Evolutionary conservation across 2,113 vertebrate species (phyloP).

Genomic region (Tinamus guttatus): DNA sequence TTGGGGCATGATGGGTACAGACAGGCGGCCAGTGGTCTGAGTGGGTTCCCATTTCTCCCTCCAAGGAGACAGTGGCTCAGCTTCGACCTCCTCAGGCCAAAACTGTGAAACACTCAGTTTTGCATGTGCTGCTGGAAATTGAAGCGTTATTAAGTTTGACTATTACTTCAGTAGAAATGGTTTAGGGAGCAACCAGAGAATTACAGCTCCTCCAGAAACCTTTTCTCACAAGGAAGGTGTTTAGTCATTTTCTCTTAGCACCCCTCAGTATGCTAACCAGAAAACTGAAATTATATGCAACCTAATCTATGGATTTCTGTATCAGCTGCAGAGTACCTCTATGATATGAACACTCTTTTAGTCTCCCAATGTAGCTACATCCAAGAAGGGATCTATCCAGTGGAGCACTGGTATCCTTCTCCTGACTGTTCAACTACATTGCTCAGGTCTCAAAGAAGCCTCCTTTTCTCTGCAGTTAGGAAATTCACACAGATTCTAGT

Average conservation of each 20-base stretch:
- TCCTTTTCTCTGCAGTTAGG: background rate
- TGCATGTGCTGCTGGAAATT: background rate
- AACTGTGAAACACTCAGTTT: background rate
- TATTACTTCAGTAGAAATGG: background rate
- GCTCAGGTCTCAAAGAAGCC: background rate
- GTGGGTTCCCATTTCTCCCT: rapidly evolving
- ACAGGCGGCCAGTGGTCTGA: rapidly evolving
- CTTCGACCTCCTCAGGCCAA: background rate
- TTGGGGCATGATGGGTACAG: too few species aligned
- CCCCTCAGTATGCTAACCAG: background rate
- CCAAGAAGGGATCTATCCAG: background rate
- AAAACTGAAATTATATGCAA: background rate
- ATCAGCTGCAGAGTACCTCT: background rate
- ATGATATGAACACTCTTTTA: background rate
- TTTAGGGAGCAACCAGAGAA: background rate
- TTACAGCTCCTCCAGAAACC: background rate
- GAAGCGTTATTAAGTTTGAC: background rate
- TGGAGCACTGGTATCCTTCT: background rate
- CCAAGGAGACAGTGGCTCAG: background rate
- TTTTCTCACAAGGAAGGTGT: background rate
- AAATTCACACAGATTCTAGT: background rate
- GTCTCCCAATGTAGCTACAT: background rate
- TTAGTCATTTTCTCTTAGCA: background rate
- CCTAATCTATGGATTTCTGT: background rate
- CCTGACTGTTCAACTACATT: background rate